Evolutionary conservation across 2,113 vertebrate species (phyloP).

Genomic region (Chionis minor): DNA sequence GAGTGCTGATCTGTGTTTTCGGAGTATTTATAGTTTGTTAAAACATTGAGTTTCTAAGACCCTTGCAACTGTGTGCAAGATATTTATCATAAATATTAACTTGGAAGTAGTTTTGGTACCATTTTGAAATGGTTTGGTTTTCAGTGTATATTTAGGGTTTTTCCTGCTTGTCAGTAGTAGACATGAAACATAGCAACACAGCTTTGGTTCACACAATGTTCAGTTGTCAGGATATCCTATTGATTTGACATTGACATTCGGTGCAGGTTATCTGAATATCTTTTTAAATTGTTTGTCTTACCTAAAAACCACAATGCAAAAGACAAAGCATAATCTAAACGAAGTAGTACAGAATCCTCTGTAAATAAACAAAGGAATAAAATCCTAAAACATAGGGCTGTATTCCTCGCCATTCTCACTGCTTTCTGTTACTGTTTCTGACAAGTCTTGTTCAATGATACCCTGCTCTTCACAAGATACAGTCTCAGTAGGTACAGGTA

Average conservation of each 20-base stretch:
- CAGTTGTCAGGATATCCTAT: background rate
- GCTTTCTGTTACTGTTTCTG: background rate
- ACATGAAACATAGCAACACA: background rate
- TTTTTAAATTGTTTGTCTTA: background rate
- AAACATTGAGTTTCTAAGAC: background rate
- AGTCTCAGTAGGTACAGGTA: background rate
- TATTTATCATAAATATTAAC: background rate
- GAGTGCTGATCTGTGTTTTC: background rate
- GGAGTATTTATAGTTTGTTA: background rate
- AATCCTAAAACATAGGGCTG: background rate
- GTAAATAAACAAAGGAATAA: background rate
- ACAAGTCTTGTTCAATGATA: background rate
- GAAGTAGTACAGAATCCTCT: background rate
- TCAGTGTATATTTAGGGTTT: background rate
- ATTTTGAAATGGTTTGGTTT: background rate
- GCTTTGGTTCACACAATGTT: background rate
- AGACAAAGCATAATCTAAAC: background rate
- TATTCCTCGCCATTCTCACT: background rate
- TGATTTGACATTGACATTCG: background rate
- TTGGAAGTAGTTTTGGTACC: background rate
- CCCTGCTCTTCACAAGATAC: fast-evolving
- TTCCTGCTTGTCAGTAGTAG: background rate
- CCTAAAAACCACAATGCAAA: background rate
- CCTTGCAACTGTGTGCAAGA: background rate
- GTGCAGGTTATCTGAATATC: background rate